phyloP scores from a whole-genome alignment of 2,888 invertebrate species.

The Chrysomela aeneicollis region DNA sequence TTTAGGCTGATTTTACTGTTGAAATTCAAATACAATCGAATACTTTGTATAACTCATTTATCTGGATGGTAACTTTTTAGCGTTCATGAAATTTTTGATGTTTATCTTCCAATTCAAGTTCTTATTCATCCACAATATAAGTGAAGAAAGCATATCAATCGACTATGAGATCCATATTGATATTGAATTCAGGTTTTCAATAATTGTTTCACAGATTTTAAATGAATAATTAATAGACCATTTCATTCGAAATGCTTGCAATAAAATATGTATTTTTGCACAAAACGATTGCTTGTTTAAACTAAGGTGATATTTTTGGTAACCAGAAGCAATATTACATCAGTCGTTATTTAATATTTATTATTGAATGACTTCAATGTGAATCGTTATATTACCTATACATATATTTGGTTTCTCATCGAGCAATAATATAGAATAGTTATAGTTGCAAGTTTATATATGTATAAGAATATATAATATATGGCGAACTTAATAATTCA shows the following conservation, averaged over 20 bases:
- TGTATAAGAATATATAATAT: slow-evolving; percentile 45
- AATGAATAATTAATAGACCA: slow-evolving; percentile 30
- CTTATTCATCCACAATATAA: slow-evolving; percentile 10
- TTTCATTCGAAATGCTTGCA: slow-evolving; percentile 52
- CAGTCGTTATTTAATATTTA: slow-evolving; percentile 49
- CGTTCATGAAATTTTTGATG: slow-evolving; percentile 17
- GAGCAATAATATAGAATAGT: slow-evolving; percentile 55
- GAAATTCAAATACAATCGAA: slow-evolving; percentile 23
- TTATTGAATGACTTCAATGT: slow-evolving; percentile 41
- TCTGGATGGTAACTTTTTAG: background rate
- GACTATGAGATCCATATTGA: slow-evolving; percentile 34
- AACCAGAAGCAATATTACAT: slow-evolving; percentile 61
- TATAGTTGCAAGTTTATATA: slow-evolving; percentile 33
- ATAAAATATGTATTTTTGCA: slow-evolving; percentile 61
- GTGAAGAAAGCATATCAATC: slow-evolving; percentile 26
- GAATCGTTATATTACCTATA: slow-evolving; percentile 43
- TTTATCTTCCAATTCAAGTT: background rate
- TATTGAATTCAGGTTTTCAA: slow-evolving; percentile 16
- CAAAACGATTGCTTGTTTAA: slow-evolving; percentile 53
- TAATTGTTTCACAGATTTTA: slow-evolving; percentile 18
- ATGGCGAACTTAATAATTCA: slow-evolving; percentile 44
- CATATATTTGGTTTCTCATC: slow-evolving; percentile 48
- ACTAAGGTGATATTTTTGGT: slow-evolving; percentile 61
- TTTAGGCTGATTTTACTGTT: background rate
- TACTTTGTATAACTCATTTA: background rate